Base-by-base conservation (phyloP, 1,140 invertebrate species). In the Brachionus paranguensis region DNA sequence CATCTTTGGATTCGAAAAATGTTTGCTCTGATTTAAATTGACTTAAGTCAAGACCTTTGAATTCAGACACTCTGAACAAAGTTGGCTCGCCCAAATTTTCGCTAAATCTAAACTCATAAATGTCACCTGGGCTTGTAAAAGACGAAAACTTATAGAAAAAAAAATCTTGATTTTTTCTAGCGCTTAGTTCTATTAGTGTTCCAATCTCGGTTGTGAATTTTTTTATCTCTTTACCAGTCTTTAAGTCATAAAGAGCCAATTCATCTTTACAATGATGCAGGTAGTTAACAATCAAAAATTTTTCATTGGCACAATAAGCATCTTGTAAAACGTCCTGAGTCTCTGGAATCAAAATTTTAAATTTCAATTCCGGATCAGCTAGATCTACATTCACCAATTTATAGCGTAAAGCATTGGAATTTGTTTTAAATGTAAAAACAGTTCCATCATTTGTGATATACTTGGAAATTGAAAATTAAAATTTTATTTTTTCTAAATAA, bases 1-100 rank as follows among this genome's bases (percentile, higher is more conserved):
- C 95, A 86, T 99, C 97, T 90, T 96, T 97, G 88, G 95, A 96
- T 1, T 91, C 87, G 89, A 97, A 99, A 90, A 99, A 99, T 53
- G 97, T 91, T 90, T 99, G 97, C 78, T 93, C 92, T 2, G 94
- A 94, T 88, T 93, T 92, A 87, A 95, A 98, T 76, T 93, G 88
- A 7, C 91, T 91, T 3, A 93, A 88, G 89, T 97, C 92, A 89
- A 98, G 95, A 83, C 93, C 93, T 81, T 94, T 92, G 8, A 98
- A 92, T 88, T 93, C 92, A 6, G 95, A 94, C 89, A 96, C 93
- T 85, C 93, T 91, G 87, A 95, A 94, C 12, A 96, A 89, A 87
- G 91, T 92, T 79, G 93, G 92, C 78, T 91, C 90, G 29, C 92
- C 89, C 1, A 92, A 90, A 12, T 91, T 89, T 78, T 92, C 91